Conservation (phyloP, 2,888 invertebrate genomes). For the Oxytorus armatus region DNA sequence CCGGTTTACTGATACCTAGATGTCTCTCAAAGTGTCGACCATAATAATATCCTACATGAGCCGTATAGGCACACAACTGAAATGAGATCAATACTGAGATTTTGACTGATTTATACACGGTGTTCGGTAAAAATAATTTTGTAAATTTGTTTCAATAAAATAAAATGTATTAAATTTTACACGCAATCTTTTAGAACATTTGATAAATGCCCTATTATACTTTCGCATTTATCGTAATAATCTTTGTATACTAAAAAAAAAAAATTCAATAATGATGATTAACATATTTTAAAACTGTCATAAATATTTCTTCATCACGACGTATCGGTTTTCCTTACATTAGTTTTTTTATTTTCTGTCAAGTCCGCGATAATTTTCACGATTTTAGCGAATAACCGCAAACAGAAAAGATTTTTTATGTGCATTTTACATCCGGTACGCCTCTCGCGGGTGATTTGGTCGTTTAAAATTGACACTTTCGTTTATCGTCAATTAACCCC, state of each 20-base stretch:
- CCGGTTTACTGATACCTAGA: not conserved
- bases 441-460: not conserved
- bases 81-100: not conserved
- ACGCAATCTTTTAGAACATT: not conserved
- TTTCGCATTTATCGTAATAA: too few species aligned
- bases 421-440: slow-evolving; percentile 5
- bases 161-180: too few species aligned
- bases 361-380: not conserved
- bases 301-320: too few species aligned
- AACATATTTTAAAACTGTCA: too few species aligned
- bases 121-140: not conserved
- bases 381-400: not conserved
- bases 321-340: not conserved
- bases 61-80: not conserved
- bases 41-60: slow-evolving; percentile 6
- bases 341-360: not conserved
- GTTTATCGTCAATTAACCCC: slow-evolving; percentile 56
- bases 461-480: slow-evolving; percentile 44
- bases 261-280: too few species aligned
- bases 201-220: not conserved
- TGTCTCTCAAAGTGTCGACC: slow-evolving; percentile 9
- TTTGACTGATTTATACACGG: not conserved
- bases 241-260: too few species aligned
- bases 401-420: not conserved
- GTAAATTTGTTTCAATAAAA: too few species aligned